phyloP scores from a whole-genome alignment of 2,888 invertebrate genomes.

The Archips xylosteana region DNA sequence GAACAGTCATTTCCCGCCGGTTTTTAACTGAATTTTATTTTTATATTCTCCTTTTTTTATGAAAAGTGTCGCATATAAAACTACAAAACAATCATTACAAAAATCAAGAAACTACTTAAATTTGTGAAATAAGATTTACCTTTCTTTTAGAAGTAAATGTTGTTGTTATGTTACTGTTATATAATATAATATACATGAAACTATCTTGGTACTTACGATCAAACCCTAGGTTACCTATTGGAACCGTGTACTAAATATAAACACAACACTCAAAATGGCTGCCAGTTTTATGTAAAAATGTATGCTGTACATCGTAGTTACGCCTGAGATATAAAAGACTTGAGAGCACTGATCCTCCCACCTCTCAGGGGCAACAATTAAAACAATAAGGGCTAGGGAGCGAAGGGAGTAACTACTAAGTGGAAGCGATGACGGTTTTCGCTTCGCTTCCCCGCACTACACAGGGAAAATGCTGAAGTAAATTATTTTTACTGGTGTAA shows the following conservation, averaged over 20 bases:
- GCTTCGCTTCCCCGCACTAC: constrained; percentile 56
- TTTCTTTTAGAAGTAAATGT: not conserved
- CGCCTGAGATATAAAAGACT: constrained; percentile 72
- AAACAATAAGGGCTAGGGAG: constrained; percentile 72
- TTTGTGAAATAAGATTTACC: not conserved
- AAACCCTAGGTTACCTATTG: not conserved
- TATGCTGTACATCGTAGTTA: constrained; percentile 53
- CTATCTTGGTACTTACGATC: not conserved
- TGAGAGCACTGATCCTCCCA: constrained; percentile 77
- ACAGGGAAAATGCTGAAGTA: constrained; percentile 69
- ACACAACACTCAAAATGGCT: constrained; percentile 53
- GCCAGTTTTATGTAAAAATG: constrained; percentile 52
- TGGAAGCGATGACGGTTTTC: constrained; percentile 72
- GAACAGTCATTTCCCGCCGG: constrained; percentile 32
- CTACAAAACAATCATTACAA: not conserved
- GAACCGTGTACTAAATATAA: constrained; percentile 20
- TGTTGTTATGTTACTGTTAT: not conserved
- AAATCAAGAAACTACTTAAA: not conserved
- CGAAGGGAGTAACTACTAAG: constrained; percentile 76
- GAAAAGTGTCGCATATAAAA: constrained; percentile 6
- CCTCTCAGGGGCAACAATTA: constrained; percentile 82
- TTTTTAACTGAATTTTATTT: constrained; percentile 18
- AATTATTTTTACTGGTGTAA: constrained; percentile 65
- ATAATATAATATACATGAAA: not conserved
- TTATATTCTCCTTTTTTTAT: not conserved